Conservation (phyloP, 1,140 invertebrate genomes). For the Zophobas atratus region DNA sequence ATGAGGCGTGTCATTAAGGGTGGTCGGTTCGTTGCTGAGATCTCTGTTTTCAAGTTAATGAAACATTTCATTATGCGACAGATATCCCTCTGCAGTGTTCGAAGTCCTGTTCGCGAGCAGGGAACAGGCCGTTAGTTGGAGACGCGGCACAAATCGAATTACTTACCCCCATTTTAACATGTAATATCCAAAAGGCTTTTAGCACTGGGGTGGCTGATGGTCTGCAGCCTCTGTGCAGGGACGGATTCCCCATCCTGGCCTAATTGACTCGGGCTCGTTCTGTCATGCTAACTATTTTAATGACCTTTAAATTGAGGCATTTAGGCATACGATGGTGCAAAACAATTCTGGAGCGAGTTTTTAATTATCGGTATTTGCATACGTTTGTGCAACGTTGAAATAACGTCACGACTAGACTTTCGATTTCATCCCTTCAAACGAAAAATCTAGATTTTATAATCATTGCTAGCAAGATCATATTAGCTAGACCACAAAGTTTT, state of each 20-base stretch:
- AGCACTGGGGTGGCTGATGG: conserved; percentile 65
- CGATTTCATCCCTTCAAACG: too few species aligned
- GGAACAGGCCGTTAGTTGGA: conserved; percentile 55
- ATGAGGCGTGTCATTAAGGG: conserved; percentile 36
- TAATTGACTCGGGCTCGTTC: conserved; percentile 61
- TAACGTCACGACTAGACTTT: too few species aligned
- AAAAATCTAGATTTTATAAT: too few species aligned
- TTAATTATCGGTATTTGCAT: too few species aligned
- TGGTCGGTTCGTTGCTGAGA: conserved; percentile 41
- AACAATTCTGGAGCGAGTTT: too few species aligned
- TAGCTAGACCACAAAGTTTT: too few species aligned
- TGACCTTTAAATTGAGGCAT: conserved; percentile 56
- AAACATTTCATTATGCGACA: conserved; percentile 63
- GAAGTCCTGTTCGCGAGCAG: conserved; percentile 54
- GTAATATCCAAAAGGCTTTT: conserved; percentile 69
- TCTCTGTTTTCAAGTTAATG: conserved; percentile 63
- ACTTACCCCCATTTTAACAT: conserved; percentile 69
- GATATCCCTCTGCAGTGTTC: conserved; percentile 54
- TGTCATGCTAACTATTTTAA: conserved; percentile 60
- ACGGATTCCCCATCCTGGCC: conserved; percentile 57
- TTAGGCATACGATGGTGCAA: not conserved
- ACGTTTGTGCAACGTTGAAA: too few species aligned
- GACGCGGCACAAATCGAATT: conserved; percentile 66
- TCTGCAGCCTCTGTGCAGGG: conserved; percentile 55
- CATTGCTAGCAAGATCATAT: too few species aligned